Base-by-base conservation (phyloP, 2,888 invertebrate genomes). In the Alcis repandata region DNA sequence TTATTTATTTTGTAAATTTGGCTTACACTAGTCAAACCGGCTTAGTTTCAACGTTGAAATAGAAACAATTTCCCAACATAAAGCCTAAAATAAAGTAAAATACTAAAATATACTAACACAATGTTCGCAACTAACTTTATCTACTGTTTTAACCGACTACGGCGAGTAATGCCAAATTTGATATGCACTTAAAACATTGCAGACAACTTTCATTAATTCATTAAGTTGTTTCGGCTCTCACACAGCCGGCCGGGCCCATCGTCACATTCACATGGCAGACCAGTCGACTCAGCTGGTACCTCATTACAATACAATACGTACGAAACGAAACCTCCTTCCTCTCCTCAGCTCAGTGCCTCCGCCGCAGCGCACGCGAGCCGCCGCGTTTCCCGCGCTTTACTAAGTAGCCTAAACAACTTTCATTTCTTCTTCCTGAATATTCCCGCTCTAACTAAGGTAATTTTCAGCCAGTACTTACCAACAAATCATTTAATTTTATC, bases 401-500 rank as follows among this genome's bases (percentile, higher is more conserved):
- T 19, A 71, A 87, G 82, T n/a, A 27, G 27, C 27, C 2, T 27
- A 27, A 6, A 87, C 78, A 76, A 84, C 71, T 59, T 71, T 57
- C 15, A 59, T 46, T 72, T 74, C 72, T 61, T 70, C 75, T 79
- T 82, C 81, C 82, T 80, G 79, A 80, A 72, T 79, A 66, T 79
- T 88, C 83, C 85, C 87, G 86, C 83, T 85, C 68, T 77, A 84
- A 90, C 68, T 77, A 84, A 90, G 88, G 87, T 88, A 89, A 84
- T 71, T 70, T 74, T 59, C 63, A 68, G 59, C 63, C 67, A 75
- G 70, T 61, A 41, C 70, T 19, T 36, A 20, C 20, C 4, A 13
- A 3, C 1, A 22, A 3, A 22, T 32, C 15, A 9, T 32, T 46
- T 22, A 10, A 45, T 68, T 66, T 71, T 72, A 59, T 57, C 40